Percentiles rank a stretch among this genome's conserved stretches.
phyloP scores from a whole-genome alignment of 2,797 vertebrate species.

The Sebastes vulpes region DNA sequence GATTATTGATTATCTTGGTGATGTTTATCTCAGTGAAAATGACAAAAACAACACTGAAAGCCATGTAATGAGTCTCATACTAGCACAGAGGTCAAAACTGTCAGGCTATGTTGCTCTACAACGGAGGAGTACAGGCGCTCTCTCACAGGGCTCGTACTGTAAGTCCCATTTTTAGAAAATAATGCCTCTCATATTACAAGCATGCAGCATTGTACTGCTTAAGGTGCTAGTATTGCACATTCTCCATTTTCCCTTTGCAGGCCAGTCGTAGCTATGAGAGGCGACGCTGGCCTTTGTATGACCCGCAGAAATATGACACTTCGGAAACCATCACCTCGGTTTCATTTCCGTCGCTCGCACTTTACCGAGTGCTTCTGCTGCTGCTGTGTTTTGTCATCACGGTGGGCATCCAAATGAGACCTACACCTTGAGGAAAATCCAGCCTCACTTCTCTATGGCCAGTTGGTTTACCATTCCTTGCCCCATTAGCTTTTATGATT shows the following conservation, averaged over 20 bases:
- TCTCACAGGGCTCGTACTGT: constrained; percentile 27
- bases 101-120: constrained; percentile 18
- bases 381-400: constrained; percentile 56
- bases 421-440: constrained; percentile 52
- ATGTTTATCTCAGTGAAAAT: constrained; percentile 48
- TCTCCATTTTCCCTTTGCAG: constrained; percentile 45
- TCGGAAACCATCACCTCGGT: constrained; percentile 53
- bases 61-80: constrained; percentile 37
- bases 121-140: background rate
- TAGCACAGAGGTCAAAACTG: constrained; percentile 21
- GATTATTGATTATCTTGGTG: constrained; percentile 51
- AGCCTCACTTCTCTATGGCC: constrained; percentile 45
- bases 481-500: constrained; percentile 75
- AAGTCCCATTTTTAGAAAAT: constrained; percentile 40
- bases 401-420: constrained; percentile 56
- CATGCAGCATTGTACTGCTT: constrained; percentile 39
- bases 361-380: constrained; percentile 33
- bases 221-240: constrained; percentile 52
- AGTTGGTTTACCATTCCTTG: constrained; percentile 66
- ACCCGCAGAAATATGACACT: constrained; percentile 72
- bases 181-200: constrained; percentile 47
- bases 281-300: constrained; percentile 58
- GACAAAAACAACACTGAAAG: constrained; percentile 19
- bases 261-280: constrained; percentile 24
- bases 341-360: constrained; percentile 52